Base-by-base conservation (phyloP, 1,140 invertebrate species). In the Cheumatopsyche charites region DNA sequence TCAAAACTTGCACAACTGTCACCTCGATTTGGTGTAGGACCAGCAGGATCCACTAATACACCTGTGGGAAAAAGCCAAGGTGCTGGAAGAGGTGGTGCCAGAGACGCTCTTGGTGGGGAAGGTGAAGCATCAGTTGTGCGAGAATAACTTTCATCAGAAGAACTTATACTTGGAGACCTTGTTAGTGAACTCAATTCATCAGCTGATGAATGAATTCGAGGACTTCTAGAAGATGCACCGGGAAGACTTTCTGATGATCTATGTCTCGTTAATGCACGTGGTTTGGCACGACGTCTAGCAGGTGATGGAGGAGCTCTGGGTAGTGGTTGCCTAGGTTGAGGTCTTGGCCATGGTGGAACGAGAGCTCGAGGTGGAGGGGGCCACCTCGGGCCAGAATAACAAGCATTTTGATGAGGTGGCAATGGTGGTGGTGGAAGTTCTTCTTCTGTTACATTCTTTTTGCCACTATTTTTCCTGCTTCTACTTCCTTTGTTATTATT, bases 101-200 rank as follows among this genome's bases (percentile, higher is more conserved):
- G 87, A 1, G 87, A 86, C 11, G 87, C 85, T 61, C 88, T 85
- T 5, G 82, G 82, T 0, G 83, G 83, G 0, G 83, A 85, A 0
- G 83, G 83, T 1, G 83, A 84, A 2, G 88, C 88, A 76, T 90
- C 89, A 1, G 90, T 91, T 23, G 90, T 91, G 65, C 90, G 86
- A 58, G 90, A 91, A 78, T 91, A 92, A 78, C 90, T 92, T 79
- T 93, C 92, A 78, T 93, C 91, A 0, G 91, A 92, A 62, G 91
- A 92, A 79, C 90, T 92, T 49, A 92, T 87, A 77, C 90, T 91
- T 1, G 91, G 91, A 23, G 91, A 92, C 70, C 91, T 88, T 71
- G 92, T 92, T 1, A 92, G 80, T 0, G 91, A 92, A 78, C 90
- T 92, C 15, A 93, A 86, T 79, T 93, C 91, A 79, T 93, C 91